Evolutionary conservation across 1,140 invertebrate genomes (phyloP), one percentile per base, ranked within the genome.

Genomic region (Pachypeltis micranthus): DNA sequence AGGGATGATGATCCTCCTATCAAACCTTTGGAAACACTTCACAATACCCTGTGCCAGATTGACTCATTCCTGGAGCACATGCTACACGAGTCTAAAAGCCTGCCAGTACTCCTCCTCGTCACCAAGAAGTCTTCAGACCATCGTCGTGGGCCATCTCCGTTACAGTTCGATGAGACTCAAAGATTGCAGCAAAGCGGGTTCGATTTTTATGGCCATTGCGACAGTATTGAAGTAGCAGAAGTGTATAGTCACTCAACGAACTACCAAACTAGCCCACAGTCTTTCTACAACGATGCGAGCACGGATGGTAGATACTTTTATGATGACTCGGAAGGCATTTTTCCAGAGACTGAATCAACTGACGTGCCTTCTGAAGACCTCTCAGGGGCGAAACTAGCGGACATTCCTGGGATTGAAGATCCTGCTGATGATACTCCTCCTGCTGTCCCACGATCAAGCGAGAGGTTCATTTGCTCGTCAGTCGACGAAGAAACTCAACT

Each of bases 1-100:
- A 87, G 88, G 72, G 88, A 87, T 26, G 88, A 91, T 67, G 93
- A 96, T 51, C 94, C 94, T 34, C 86, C 91, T 0, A 93, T 98
- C 67, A 82, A 93, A 55, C 93, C 94, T 0, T 73, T 98, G 70
- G 94, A 98, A 76, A 98, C 95, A 1, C 76, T 98, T 29, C 94
- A 98, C 77, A 97, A 98, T 76, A 96, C 93, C 26, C 77, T 96
- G 66, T 83, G 85, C 34, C 91, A 97, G 72, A 74, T 98, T 66
- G 93, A 96, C 72, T 77, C 77, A 2, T 97, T 96, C 73, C 75
- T 98, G 68, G 87, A 90, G 68, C 81, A 84, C 67, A 90, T 93
- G 80, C 90, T 88, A 0, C 77, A 79, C 26, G 80, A 81, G 3
- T 83, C 83, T 63, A 78, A 83, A 29, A 86, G 85, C 3, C 84